Conservation (phyloP, 2,888 invertebrate species). For the Steromphala cineraria region DNA sequence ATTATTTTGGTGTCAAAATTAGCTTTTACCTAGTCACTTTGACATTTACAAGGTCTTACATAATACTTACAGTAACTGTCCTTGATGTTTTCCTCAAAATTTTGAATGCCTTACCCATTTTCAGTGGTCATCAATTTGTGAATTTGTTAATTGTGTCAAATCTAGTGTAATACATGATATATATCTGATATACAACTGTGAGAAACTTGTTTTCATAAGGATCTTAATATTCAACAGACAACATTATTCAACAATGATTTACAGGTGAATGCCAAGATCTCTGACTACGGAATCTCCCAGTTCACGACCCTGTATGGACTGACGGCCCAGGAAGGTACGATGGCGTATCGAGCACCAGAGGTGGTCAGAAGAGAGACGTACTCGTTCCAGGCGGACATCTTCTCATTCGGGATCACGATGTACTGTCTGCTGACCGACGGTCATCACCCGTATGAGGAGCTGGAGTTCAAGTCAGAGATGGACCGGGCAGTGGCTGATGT, state of each 20-base stretch:
- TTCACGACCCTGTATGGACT: slow-evolving; percentile 67
- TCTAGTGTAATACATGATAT: too few species aligned
- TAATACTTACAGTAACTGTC: too few species aligned
- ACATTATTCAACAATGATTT: slow-evolving; percentile 6
- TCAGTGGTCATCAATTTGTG: too few species aligned
- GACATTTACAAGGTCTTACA: too few species aligned
- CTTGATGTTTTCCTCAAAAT: too few species aligned
- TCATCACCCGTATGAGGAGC: slow-evolving; percentile 66
- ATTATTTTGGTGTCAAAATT: too few species aligned
- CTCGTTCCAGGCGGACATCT: slow-evolving; percentile 71
- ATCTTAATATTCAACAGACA: too few species aligned
- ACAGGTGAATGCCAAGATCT: slow-evolving; percentile 72
- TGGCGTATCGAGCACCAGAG: slow-evolving; percentile 71
- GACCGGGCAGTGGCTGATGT: slow-evolving; percentile 69
- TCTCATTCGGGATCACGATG: slow-evolving; percentile 69
- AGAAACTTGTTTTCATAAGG: too few species aligned
- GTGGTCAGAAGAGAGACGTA: slow-evolving; percentile 70
- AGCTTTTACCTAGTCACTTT: too few species aligned
- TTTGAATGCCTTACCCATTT: too few species aligned
- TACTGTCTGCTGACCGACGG: slow-evolving; percentile 68
- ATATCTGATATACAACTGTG: too few species aligned
- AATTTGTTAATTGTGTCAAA: too few species aligned
- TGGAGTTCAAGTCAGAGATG: slow-evolving; percentile 64
- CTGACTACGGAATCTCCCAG: slow-evolving; percentile 72
- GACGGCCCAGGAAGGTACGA: slow-evolving; percentile 69